These are phyloP conservation scores for Papilio gigon DNA, from an alignment of 2,888 invertebrate species.

Conservation along the genomic window DNA sequence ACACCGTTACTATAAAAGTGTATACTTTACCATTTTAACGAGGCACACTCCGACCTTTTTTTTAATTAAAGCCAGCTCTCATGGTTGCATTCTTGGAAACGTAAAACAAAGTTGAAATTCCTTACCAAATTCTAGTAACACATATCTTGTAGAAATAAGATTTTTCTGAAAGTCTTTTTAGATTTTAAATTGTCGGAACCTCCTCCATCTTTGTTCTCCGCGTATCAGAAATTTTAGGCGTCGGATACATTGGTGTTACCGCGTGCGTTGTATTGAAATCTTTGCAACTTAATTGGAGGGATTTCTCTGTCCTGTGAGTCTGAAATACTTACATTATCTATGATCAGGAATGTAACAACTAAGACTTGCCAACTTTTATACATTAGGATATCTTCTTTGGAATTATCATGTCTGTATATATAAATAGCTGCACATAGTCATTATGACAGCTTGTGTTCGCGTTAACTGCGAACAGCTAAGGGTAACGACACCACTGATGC, in stretches of 20 bases:
- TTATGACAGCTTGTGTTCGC: conserved; percentile 66
- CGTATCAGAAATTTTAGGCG: background rate
- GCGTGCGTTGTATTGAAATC: background rate
- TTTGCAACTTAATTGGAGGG: no score
- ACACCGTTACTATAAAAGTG: conserved; percentile 54
- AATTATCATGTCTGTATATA: conserved; percentile 68
- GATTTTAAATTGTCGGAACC: no score
- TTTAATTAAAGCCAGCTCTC: conserved; percentile 42
- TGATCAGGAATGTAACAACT: conserved; percentile 39
- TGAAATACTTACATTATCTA: no score
- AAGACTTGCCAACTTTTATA: conserved; percentile 45
- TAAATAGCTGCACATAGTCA: conserved; percentile 68
- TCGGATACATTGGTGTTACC: no score
- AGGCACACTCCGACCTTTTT: conserved; percentile 46
- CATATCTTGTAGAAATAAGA: background rate
- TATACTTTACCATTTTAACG: conserved; percentile 42
- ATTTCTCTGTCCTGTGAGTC: no score
- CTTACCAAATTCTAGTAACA: background rate
- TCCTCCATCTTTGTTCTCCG: background rate
- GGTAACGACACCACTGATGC: conserved; percentile 80
- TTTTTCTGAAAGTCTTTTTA: no score
- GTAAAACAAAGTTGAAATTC: conserved; percentile 1
- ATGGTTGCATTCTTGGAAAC: conserved; percentile 20
- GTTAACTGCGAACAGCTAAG: conserved; percentile 77
- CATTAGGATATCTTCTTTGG: conserved; percentile 52